Evolutionary conservation across 2,888 invertebrate genomes (phyloP).

Genomic region (Prionchulus punctatus): DNA sequence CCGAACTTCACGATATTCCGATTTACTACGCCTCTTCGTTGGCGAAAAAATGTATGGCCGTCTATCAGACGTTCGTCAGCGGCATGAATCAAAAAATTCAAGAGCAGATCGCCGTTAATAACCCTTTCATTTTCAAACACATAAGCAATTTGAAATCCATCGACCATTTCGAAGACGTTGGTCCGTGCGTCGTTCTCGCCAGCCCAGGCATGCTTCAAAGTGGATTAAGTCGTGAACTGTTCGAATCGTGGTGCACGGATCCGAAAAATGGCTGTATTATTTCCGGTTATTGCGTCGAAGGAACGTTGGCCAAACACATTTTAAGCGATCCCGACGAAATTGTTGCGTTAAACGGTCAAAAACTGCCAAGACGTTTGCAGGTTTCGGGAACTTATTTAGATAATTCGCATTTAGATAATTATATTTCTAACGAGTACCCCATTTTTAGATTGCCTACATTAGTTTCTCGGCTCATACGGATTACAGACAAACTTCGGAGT

Average conservation of each 20-base stretch:
- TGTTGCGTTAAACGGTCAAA: constrained; percentile 81
- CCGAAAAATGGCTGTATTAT: constrained; percentile 94
- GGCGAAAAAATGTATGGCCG: constrained; percentile 99
- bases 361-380: constrained; percentile 53
- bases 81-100: constrained; percentile 97
- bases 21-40: constrained; percentile 98
- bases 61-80: constrained; percentile 97
- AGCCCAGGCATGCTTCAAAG: constrained; percentile 99
- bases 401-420: neutral
- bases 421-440: constrained; percentile 29
- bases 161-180: constrained; percentile 52
- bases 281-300: constrained; percentile 58
- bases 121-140: constrained; percentile 95
- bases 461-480: constrained; percentile 98
- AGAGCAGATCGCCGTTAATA: constrained; percentile 87
- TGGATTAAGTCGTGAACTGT: constrained; percentile 84
- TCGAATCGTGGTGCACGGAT: constrained; percentile 98
- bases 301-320: constrained; percentile 51
- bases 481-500: constrained; percentile 92
- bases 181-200: constrained; percentile 98
- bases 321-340: constrained; percentile 96
- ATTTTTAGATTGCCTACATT: constrained; percentile 96
- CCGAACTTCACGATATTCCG: constrained; percentile 90
- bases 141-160: constrained; percentile 45
- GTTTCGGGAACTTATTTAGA: constrained; percentile 6